These are phyloP conservation scores for Hypomesus transpacificus DNA, from an alignment of 2,113 vertebrate species.

Conservation along the genomic window DNA sequence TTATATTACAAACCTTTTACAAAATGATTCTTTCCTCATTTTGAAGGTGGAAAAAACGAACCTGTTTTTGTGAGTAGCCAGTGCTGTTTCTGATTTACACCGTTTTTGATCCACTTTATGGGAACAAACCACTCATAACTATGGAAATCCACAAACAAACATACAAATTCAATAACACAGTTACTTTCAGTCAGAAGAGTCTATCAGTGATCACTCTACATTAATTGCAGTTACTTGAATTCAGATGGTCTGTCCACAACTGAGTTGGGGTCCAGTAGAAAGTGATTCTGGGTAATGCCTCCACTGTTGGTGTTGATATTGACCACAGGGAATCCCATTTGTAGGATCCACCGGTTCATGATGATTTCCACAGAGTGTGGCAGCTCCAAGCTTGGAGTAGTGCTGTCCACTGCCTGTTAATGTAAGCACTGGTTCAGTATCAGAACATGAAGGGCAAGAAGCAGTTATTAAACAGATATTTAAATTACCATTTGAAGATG, in stretches of 20 bases:
- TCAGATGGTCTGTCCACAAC: constrained; percentile 59
- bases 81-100: accelerated
- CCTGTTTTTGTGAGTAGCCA: constrained; percentile 62
- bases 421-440: neutral
- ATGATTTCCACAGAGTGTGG: constrained; percentile 43
- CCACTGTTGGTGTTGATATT: constrained; percentile 61
- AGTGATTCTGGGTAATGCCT: constrained; percentile 63
- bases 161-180: neutral
- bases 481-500: constrained; percentile 76
- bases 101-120: constrained; percentile 50
- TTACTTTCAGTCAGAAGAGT: neutral
- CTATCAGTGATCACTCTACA: too few species aligned
- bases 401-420: constrained; percentile 9
- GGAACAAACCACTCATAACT: constrained; percentile 79
- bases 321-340: constrained; percentile 82
- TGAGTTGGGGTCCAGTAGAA: constrained; percentile 66
- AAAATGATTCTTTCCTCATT: neutral
- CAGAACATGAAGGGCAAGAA: neutral
- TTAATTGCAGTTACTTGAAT: constrained; percentile 65
- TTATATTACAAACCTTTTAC: neutral
- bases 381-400: accelerated
- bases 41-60: constrained; percentile 27
- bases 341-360: constrained; percentile 80
- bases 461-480: neutral
- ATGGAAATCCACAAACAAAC: constrained; percentile 16